These are phyloP conservation scores for Centrocercus urophasianus DNA, from an alignment of 2,113 vertebrate species.

Conservation along the genomic window DNA sequence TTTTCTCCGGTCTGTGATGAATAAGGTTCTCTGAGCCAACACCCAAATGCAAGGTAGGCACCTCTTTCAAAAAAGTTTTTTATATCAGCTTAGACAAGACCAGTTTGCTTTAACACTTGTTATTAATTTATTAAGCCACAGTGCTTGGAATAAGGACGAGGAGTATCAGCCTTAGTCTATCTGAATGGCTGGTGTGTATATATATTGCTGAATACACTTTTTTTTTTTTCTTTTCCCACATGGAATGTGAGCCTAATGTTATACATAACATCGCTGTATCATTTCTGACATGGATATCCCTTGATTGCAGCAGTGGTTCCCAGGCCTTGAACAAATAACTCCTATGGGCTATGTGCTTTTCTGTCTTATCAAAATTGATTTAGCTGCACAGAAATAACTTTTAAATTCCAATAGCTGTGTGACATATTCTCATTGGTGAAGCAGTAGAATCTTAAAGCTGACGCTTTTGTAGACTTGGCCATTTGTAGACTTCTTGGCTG, in stretches of 20 bases:
- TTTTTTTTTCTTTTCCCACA: neutral
- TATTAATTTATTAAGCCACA: neutral
- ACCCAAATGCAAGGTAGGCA: neutral
- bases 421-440: neutral
- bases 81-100: neutral
- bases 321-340: too few species aligned
- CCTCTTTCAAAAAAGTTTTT: neutral
- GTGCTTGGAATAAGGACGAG: neutral
- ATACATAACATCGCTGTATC: neutral
- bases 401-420: neutral
- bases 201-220: too few species aligned
- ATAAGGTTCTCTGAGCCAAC: neutral
- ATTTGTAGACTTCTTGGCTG: rapidly evolving
- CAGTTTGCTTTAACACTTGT: neutral
- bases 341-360: neutral
- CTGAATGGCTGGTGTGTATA: neutral
- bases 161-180: neutral
- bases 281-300: neutral
- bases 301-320: neutral
- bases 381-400: neutral
- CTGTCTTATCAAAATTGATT: neutral
- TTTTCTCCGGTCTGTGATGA: neutral
- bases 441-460: neutral
- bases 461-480: neutral
- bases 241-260: neutral